Base-by-base conservation (phyloP, 1,140 invertebrate genomes). In the Marisa cornuarietis region DNA sequence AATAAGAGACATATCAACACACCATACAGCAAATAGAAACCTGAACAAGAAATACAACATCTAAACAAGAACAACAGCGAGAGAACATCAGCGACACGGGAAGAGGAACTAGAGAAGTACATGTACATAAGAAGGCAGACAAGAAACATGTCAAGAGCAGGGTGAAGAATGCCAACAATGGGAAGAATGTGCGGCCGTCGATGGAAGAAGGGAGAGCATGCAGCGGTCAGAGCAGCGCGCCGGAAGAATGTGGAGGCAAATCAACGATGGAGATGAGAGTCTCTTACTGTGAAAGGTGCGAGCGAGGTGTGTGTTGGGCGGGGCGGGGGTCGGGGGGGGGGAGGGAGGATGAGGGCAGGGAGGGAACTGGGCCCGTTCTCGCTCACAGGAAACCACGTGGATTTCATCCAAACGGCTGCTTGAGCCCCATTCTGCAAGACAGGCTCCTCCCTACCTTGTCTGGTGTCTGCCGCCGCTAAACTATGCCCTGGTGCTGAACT, bases 111-210 rank as follows among this genome's bases (percentile, higher is more conserved):
- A 18, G 18, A 22, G 74, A 63, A 10, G n/a, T n/a, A n/a, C n/a
- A 42, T 42, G 31, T 42, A 6, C 31, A 61, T 9, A 20, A 63
- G 74, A 76, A n/a, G 16, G 54, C 22, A 31, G 3, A 20, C 14
- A 22, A 18, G 18, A 22, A 58, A 31, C 0, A 58, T 2, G 63
- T 52, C 51, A 24, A 63, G 54, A 76, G 58, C 83, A 85, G 82
- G 49, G 62, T 54, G 65, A 51, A 76, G 63, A 66, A 51, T 26
- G 75, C 22, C 26, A 66, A 31, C 62, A 58, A 76, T 31, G 65
- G 63, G 6, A 58, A 52, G 85, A 84, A 74, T 84, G 80, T 52
- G 74, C 73, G 31, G 58, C 62, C 16, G 65, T 22, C 31, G 26
- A 63, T 42, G 4, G 24, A 66, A n/a, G 8, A 51, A 68, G 61